Base-by-base conservation (phyloP, 1,140 invertebrate genomes). In the Rhagoletis pomonella region DNA sequence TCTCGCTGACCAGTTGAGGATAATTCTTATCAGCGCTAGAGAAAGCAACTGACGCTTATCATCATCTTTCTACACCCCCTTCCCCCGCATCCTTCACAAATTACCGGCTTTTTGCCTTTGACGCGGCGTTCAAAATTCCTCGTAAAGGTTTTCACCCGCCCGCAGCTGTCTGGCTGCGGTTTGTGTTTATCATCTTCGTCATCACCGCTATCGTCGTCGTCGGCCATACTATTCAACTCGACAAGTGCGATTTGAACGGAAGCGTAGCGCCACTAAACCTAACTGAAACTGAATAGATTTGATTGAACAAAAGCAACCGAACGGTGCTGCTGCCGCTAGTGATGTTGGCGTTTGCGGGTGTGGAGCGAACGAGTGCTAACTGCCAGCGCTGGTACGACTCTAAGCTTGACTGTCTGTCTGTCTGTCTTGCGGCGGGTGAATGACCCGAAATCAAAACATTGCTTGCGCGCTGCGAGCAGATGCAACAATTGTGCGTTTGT, bases 361-460 rank as follows among this genome's bases (percentile, higher is more conserved):
- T 81, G 47, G 29, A 81, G 47, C 64, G 29, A 55, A 69, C 86
- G 58, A 55, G 12, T 55, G 86, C 42, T 29, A 47, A 42, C 42
- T 65, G 42, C 3, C 59, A n/a, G 29, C 29, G 44, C 39, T 29
- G 50, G 47, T 86, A 55, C 50, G 59, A 42, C 50, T 69, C 9
- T 87, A 59, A 73, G 55, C 65, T 60, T 77, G 86, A 73, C 47
- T 81, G 73, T 81, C 47, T 55, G 50, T n/a, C n/a, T n/a, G n/a
- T 85, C 81, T 55, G 77, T 47, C 42, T 84, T n/a, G 64, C 6
- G 42, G 47, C 47, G 73, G 87, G 69, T 87, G 73, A 87, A 87
- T 77, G 87, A 87, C 87, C 87, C 58, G 60, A 87, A 87, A 87
- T 59, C 87, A 87, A 87, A 87, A 87, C 87, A 87, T 62, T 87